Conservation (phyloP, 1,140 invertebrate species). For the Chrysoperla carnea region DNA sequence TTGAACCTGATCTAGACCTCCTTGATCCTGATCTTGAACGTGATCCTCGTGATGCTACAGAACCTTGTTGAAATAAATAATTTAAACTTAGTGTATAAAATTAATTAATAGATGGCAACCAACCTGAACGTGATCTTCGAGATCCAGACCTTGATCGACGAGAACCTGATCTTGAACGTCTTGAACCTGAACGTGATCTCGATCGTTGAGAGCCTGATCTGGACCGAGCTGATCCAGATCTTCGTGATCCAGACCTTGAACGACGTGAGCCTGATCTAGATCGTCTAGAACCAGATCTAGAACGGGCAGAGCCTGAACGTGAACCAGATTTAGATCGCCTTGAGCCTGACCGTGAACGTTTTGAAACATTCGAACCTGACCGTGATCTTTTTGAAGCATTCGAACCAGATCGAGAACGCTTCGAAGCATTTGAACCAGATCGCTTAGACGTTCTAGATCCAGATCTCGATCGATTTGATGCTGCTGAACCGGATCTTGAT, state of each 20-base stretch:
- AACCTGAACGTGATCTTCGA: conserved; percentile 15
- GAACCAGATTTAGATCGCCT: conserved; percentile 19
- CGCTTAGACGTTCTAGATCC: conserved; percentile 5
- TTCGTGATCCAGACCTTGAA: conserved; percentile 18
- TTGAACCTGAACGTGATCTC: conserved; percentile 20
- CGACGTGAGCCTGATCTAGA: conserved; percentile 18
- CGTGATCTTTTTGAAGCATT: conserved; percentile 12
- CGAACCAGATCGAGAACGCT: conserved; percentile 14
- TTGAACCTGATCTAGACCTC: conserved; percentile 6
- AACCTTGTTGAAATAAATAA: conserved; percentile 14
- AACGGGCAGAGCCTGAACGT: conserved; percentile 15
- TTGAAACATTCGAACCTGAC: conserved; percentile 14
- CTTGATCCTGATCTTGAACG: conserved; percentile 10
- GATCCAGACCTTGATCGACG: conserved; percentile 7
- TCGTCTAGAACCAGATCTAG: conserved; percentile 19
- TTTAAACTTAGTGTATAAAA: too few species aligned
- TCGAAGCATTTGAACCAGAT: conserved; percentile 11
- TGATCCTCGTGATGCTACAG: conserved; percentile 7
- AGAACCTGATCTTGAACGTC: conserved; percentile 20
- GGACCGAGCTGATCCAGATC: conserved; percentile 21
- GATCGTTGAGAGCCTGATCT: conserved; percentile 22
- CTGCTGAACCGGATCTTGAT: conserved; percentile 4
- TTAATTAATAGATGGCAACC: conserved; percentile 13
- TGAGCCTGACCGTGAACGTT: conserved; percentile 20
- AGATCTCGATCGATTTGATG: conserved; percentile 3